Conservation (phyloP, 2,797 vertebrate species). For the Mycteria americana region DNA sequence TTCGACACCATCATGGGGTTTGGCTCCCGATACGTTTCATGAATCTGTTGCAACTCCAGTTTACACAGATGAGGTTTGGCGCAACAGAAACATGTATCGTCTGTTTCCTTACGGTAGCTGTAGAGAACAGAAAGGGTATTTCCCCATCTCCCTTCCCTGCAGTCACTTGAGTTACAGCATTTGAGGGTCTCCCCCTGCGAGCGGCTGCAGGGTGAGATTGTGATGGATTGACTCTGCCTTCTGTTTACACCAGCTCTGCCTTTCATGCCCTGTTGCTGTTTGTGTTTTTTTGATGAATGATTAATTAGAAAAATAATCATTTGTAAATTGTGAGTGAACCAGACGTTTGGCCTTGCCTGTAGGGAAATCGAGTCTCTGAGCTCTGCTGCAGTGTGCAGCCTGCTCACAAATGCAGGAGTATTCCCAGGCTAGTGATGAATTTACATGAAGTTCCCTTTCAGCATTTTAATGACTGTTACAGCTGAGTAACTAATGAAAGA, state of each 20-base stretch:
- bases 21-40: neutral
- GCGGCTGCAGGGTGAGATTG: neutral
- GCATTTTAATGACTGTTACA: slow-evolving; percentile 73
- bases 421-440: slow-evolving; percentile 77
- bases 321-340: slow-evolving; percentile 78
- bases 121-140: neutral
- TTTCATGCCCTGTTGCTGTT: slow-evolving; percentile 73
- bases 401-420: slow-evolving; percentile 62
- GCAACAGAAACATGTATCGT: neutral
- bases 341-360: slow-evolving; percentile 77
- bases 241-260: slow-evolving; percentile 52
- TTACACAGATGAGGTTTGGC: neutral
- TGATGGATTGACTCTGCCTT: slow-evolving; percentile 77
- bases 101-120: neutral
- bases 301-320: slow-evolving; percentile 84
- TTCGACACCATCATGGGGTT: accelerated
- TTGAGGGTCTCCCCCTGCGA: neutral
- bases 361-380: slow-evolving; percentile 72
- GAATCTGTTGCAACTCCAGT: neutral
- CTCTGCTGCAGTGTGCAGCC: slow-evolving; percentile 45
- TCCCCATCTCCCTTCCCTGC: neutral
- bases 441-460: slow-evolving; percentile 75
- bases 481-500: slow-evolving; percentile 72
- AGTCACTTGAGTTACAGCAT: neutral
- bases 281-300: slow-evolving; percentile 83